phyloP scores from a whole-genome alignment of 2,113 vertebrate species.

The Amphiprion percula region DNA sequence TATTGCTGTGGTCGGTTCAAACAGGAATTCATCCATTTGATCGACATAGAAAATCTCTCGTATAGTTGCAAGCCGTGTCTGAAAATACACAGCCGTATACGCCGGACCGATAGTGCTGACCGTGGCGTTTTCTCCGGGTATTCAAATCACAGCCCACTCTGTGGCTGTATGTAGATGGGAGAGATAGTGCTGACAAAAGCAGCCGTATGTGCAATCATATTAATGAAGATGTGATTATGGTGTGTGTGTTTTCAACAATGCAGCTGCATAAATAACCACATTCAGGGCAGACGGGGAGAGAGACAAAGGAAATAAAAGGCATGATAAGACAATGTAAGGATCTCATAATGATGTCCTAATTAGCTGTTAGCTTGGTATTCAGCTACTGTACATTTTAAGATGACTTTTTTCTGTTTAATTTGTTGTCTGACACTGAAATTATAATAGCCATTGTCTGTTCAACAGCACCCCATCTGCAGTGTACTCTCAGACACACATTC shows the following conservation, averaged over 20 bases:
- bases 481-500: neutral
- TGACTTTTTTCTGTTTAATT: constrained; percentile 14
- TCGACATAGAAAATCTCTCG: constrained; percentile 38
- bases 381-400: constrained; percentile 3
- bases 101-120: constrained; percentile 59
- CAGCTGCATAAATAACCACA: constrained; percentile 46
- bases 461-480: constrained; percentile 40
- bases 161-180: constrained; percentile 54
- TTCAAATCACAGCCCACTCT: constrained; percentile 61
- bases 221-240: constrained; percentile 66
- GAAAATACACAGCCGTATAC: constrained; percentile 48
- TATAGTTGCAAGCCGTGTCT: constrained; percentile 19
- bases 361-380: constrained; percentile 24
- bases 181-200: constrained; percentile 78
- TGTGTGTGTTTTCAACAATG: constrained; percentile 25
- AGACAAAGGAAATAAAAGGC: constrained; percentile 32
- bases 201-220: constrained; percentile 61
- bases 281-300: neutral
- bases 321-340: constrained; percentile 25
- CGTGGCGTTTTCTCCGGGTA: constrained; percentile 53
- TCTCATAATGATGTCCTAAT: constrained; percentile 37
- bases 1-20: constrained; percentile 13
- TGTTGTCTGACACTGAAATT: constrained; percentile 20
- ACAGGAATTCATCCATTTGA: constrained; percentile 50
- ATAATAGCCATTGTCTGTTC: constrained; percentile 31